Evolutionary conservation across 2,113 vertebrate species (phyloP).

Genomic region (Spea bombifrons): DNA sequence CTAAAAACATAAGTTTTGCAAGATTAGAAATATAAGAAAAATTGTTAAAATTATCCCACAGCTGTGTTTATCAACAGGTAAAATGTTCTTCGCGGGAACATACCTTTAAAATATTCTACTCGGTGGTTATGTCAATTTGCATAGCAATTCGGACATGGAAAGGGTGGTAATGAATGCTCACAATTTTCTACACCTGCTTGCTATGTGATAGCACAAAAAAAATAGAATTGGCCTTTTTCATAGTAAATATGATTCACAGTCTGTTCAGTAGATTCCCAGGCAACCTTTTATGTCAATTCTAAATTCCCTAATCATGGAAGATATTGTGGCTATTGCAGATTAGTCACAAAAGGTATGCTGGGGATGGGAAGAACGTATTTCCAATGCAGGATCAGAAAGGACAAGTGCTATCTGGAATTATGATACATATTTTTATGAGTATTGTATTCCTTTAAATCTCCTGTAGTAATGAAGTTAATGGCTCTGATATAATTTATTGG

Average conservation of each 20-base stretch:
- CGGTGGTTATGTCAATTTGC: conserved; percentile 29
- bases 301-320: not conserved
- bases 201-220: not conserved
- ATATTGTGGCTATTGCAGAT: not conserved
- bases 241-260: not conserved
- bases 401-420: too few relatives aligned
- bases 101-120: conserved; percentile 23
- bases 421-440: too few relatives aligned
- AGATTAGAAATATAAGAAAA: not conserved
- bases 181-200: conserved; percentile 35
- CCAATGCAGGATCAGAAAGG: too few relatives aligned
- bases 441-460: too few relatives aligned
- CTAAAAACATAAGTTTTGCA: not conserved
- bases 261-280: not conserved
- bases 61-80: conserved; percentile 47
- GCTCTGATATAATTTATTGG: too few relatives aligned
- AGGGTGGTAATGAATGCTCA: conserved; percentile 5
- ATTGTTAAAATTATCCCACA: conserved; percentile 26
- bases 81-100: conserved; percentile 11
- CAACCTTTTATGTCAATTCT: not conserved
- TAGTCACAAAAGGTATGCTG: too few relatives aligned
- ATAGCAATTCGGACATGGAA: conserved; percentile 31
- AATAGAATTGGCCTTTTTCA: not conserved
- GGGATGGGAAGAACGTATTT: too few relatives aligned
- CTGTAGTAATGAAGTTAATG: too few relatives aligned